These are phyloP conservation scores for Desoria tigrina DNA, from an alignment of 2,888 invertebrate genomes.

Conservation along the genomic window DNA sequence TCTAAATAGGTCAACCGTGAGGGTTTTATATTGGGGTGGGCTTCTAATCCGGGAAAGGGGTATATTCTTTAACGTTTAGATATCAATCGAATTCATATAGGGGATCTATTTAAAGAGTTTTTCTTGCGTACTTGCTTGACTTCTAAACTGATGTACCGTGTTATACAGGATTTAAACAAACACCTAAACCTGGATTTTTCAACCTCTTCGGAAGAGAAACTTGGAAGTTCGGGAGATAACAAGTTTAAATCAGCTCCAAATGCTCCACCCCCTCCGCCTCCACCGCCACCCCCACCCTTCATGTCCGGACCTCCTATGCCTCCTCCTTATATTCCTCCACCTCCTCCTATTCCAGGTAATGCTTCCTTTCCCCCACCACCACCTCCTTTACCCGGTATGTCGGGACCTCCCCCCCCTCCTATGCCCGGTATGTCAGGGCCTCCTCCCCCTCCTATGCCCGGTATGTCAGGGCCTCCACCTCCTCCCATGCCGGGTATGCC, in stretches of 20 bases:
- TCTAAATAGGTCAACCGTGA: no score
- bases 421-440: constrained; percentile 42
- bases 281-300: constrained; percentile 52
- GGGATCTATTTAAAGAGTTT: no score
- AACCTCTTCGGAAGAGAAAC: not conserved
- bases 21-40: no score
- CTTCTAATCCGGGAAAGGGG: no score
- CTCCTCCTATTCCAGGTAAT: constrained; percentile 48
- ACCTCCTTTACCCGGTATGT: constrained; percentile 49
- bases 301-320: constrained; percentile 23
- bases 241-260: constrained; percentile 35
- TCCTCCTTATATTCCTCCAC: constrained; percentile 26
- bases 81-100: no score
- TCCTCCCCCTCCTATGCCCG: constrained; percentile 40
- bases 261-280: constrained; percentile 25
- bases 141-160: no score
- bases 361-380: constrained; percentile 31
- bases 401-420: constrained; percentile 22
- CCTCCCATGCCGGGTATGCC: constrained; percentile 53
- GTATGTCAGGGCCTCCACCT: constrained; percentile 53
- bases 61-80: no score
- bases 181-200: constrained; percentile 38
- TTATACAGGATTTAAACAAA: constrained; percentile 33
- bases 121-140: no score
- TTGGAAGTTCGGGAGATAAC: no score